phyloP scores from a whole-genome alignment of 2,888 invertebrate genomes.

The Camptogramma bilineatum region DNA sequence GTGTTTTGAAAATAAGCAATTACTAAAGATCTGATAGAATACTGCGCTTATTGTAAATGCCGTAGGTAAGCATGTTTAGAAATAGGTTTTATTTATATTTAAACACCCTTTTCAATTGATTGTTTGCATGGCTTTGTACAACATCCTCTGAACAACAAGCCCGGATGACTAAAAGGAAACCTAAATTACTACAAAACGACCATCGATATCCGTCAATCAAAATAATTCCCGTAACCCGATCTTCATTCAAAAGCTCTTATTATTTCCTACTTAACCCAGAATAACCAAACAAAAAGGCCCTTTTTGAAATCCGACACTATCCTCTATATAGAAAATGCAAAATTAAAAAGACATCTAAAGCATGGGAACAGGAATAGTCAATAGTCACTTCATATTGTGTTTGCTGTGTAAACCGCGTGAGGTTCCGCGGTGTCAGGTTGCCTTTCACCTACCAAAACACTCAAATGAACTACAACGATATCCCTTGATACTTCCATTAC shows the following conservation, averaged over 20 bases:
- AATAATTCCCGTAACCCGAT: constrained; percentile 67
- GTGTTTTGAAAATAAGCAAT: no score
- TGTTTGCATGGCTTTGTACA: constrained; percentile 6
- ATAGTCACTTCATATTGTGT: constrained; percentile 84
- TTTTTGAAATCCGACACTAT: constrained; percentile 75
- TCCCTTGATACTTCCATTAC: constrained; percentile 48
- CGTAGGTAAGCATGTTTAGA: no score
- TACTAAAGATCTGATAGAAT: no score
- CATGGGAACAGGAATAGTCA: constrained; percentile 82
- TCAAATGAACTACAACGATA: constrained; percentile 31
- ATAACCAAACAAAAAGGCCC: constrained; percentile 60
- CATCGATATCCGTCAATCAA: constrained; percentile 67
- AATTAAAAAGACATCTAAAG: constrained; percentile 72
- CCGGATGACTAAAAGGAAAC: constrained; percentile 47
- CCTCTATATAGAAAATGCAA: constrained; percentile 75
- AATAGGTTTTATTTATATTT: background rate
- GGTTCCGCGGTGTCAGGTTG: constrained; percentile 77
- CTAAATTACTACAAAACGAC: constrained; percentile 48
- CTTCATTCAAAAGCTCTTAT: constrained; percentile 56
- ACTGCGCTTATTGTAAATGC: no score
- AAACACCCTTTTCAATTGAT: constrained; percentile 10
- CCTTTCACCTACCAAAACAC: constrained; percentile 52
- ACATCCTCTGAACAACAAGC: constrained; percentile 15
- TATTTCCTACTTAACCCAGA: constrained; percentile 71
- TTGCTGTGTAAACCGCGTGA: constrained; percentile 79